Evolutionary conservation across 2,888 invertebrate species (phyloP).

Genomic region (Odontomyia ornata): DNA sequence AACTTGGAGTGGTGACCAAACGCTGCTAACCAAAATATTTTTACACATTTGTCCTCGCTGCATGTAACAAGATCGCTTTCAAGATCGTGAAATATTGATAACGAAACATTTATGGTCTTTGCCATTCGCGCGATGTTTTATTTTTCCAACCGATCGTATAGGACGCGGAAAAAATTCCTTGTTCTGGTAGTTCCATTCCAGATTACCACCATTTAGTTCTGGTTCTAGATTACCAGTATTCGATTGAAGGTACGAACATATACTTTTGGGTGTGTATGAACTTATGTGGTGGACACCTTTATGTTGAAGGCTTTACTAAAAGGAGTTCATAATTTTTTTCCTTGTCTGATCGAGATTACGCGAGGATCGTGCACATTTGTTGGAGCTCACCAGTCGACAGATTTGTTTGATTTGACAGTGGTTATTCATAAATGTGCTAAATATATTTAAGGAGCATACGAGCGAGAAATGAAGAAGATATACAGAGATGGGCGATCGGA

Average conservation of each 20-base stretch:
- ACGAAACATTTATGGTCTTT: constrained; percentile 49
- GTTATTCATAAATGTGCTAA: constrained; percentile 41
- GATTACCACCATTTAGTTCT: constrained; percentile 25
- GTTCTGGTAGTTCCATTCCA: constrained; percentile 9
- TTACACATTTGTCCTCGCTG: constrained; percentile 51
- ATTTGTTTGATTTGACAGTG: constrained; percentile 43
- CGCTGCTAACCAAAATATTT: constrained; percentile 35
- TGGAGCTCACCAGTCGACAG: constrained; percentile 32
- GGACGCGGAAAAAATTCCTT: constrained; percentile 19
- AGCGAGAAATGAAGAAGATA: not conserved
- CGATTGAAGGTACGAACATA: not conserved
- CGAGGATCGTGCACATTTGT: constrained; percentile 28
- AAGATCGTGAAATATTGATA: constrained; percentile 51
- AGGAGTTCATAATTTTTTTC: constrained; percentile 37
- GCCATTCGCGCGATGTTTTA: constrained; percentile 1
- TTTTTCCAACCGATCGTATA: not conserved
- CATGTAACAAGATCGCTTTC: constrained; percentile 50
- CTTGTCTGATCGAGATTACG: constrained; percentile 28
- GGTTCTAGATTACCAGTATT: constrained; percentile 15
- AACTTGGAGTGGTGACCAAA: not conserved
- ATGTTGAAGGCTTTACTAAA: not conserved
- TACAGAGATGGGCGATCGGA: not conserved
- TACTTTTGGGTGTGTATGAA: not conserved
- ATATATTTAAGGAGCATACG: constrained; percentile 26
- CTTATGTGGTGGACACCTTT: not conserved